Conservation (phyloP, 2,113 vertebrate genomes). For the Nipponia nippon region DNA sequence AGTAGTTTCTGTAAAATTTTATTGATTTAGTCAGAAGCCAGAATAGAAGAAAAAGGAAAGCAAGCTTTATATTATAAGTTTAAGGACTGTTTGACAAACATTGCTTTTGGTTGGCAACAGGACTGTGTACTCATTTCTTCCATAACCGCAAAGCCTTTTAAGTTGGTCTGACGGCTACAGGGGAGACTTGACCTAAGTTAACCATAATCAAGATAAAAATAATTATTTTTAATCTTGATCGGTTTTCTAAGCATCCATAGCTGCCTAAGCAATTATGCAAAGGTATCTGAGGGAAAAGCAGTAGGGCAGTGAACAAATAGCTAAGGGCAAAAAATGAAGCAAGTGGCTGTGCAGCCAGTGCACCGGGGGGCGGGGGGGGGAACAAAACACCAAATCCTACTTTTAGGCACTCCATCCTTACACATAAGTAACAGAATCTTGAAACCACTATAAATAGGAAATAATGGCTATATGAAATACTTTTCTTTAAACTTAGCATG, state of each 20-base stretch:
- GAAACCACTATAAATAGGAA: neutral
- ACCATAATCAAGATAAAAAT: neutral
- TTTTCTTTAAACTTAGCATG: neutral
- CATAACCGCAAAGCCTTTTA: neutral
- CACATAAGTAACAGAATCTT: neutral
- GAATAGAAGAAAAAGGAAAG: neutral
- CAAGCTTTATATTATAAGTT: neutral
- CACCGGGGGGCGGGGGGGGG: neutral
- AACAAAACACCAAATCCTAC: neutral
- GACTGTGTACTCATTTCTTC: neutral
- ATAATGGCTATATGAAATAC: neutral
- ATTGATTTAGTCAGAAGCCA: neutral
- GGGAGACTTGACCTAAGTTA: neutral
- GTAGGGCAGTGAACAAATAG: neutral
- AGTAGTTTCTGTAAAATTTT: neutral
- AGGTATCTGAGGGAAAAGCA: neutral
- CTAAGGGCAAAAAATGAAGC: neutral
- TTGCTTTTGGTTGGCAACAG: neutral
- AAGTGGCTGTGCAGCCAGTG: neutral
- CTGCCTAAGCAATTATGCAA: neutral
- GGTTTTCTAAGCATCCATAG: neutral
- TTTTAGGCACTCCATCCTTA: neutral
- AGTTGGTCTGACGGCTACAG: neutral
- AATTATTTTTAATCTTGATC: neutral
- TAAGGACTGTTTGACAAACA: neutral